Conservation (phyloP, 2,888 invertebrate genomes). For the Sacculina carcini region DNA sequence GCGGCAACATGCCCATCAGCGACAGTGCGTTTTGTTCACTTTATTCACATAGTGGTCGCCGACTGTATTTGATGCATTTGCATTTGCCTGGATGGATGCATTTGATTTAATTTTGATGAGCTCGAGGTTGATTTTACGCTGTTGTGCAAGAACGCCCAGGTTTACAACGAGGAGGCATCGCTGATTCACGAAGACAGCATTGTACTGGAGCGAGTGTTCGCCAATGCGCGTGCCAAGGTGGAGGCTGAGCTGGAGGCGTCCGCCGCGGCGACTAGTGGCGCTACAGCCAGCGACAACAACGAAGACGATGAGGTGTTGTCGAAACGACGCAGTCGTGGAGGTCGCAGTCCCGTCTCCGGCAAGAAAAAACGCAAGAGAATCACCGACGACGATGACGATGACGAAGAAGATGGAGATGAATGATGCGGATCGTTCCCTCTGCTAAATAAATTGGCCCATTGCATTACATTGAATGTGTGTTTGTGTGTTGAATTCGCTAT, state of each 20-base stretch:
- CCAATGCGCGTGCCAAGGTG: constrained; percentile 23
- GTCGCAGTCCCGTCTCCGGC: background rate
- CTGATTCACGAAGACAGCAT: constrained; percentile 90
- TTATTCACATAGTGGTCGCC: too few species aligned
- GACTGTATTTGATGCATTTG: too few species aligned
- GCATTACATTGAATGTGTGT: too few species aligned
- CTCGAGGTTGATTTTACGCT: constrained; percentile 55
- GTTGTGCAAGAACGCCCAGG: constrained; percentile 86
- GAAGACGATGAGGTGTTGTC: background rate
- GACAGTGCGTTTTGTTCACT: too few species aligned
- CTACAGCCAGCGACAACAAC: background rate
- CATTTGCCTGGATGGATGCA: too few species aligned
- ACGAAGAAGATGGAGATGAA: background rate
- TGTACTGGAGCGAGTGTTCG: constrained; percentile 41
- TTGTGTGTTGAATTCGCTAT: too few species aligned
- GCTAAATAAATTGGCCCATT: too few species aligned
- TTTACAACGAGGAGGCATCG: constrained; percentile 86
- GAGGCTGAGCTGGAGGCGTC: constrained; percentile 15
- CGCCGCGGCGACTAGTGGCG: background rate
- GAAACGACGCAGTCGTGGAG: background rate
- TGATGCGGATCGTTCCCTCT: too few species aligned
- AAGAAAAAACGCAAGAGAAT: background rate
- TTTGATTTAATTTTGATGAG: constrained; percentile 47
- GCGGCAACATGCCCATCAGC: too few species aligned
- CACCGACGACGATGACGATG: background rate